Evolutionary conservation across 2,888 invertebrate genomes (phyloP).

Genomic region (Slavum lentiscoides): DNA sequence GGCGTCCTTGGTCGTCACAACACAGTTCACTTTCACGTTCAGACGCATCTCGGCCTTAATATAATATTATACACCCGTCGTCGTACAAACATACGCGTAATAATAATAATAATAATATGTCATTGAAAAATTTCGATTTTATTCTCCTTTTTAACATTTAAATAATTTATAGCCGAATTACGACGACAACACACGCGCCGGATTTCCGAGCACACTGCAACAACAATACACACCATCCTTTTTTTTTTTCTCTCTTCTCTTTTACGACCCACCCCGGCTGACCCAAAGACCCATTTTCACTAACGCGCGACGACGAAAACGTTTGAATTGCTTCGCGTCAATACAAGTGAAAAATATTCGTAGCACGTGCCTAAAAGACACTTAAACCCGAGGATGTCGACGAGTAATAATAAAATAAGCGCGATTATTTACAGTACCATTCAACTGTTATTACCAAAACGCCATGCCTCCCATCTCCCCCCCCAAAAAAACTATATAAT

Average conservation of each 20-base stretch:
- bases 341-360: slow-evolving; percentile 6
- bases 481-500: no score
- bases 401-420: slow-evolving; percentile 22
- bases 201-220: slow-evolving; percentile 32
- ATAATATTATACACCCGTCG: no score
- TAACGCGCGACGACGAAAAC: neutral
- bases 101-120: no score
- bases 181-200: slow-evolving; percentile 31
- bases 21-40: slow-evolving; percentile 35
- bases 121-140: slow-evolving; percentile 47
- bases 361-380: slow-evolving; percentile 47
- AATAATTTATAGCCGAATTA: slow-evolving; percentile 48
- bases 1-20: slow-evolving; percentile 40
- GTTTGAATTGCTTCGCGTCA: slow-evolving; percentile 32
- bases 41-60: neutral
- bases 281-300: slow-evolving; percentile 47
- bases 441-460: no score
- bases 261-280: slow-evolving; percentile 28
- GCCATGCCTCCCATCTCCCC: no score
- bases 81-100: no score
- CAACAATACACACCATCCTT: neutral
- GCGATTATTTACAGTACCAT: no score
- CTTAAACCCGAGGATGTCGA: slow-evolving; percentile 16
- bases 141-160: slow-evolving; percentile 28
- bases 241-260: neutral